Base-by-base conservation (phyloP, 2,113 vertebrate genomes). In the Daubentonia madagascariensis region DNA sequence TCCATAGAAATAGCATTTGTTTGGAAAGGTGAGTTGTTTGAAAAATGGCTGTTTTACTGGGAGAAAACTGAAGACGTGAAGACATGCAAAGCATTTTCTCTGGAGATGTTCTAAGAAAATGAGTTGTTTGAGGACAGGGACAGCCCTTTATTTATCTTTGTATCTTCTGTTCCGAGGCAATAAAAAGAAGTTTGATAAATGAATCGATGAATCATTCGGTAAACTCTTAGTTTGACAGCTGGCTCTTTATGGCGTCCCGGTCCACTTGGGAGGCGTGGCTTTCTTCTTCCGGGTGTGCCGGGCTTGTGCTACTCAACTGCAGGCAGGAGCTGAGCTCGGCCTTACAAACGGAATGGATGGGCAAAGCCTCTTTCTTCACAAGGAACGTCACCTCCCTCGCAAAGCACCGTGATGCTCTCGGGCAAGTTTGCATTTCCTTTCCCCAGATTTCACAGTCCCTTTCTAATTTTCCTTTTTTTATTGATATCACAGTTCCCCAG, bases 401-500 rank as follows among this genome's bases (percentile, higher is more conserved):
- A 59, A 73, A n/a, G 45, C 6, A 3, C 18, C 65, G 9, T 0
- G 8, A 20, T 4, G 11, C 20, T 30, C 32, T 23, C 68, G 3
- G 0, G 35, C 0, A 4, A 30, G 12, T 67, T 3, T 75, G 43
- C 18, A 30, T 30, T 73, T 65, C 40, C 37, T 52, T 25, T 45
- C 57, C 5, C n/a, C 23, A 23, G 8, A 35, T 79, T 59, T 61
- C 63, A 4, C 0, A 4, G 43, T 59, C 32, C 20, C 45, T 59
- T 54, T 28, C 50, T 13, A 12, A 45, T 32, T 59, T 70, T 65
- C 50, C 68, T 40, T 50, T 57, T 73, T 9, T 54, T 45, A 14
- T 32, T 28, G 73, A 30, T n/a, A 45, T 52, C 79, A 50, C 14
- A 30, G 35, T 50, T 68, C n/a, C 73, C 68, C n/a, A 30, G 10